Evolutionary conservation across 2,113 vertebrate genomes (phyloP), one percentile per base, ranked within the genome.

Genomic region (Callochromis pleurospilus): DNA sequence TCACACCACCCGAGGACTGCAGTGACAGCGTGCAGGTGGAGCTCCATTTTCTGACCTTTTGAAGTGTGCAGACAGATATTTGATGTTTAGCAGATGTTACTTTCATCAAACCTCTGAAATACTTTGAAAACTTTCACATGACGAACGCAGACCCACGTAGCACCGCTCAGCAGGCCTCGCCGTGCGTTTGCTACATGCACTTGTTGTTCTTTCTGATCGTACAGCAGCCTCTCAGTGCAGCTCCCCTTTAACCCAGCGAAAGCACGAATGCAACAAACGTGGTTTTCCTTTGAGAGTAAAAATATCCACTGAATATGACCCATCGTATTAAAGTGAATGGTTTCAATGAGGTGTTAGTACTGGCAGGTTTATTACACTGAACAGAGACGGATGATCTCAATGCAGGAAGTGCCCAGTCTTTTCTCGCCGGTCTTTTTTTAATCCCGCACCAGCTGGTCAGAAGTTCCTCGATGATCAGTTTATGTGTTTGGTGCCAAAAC

Each of bases 291-390:
- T 81, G 33, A 83, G 40, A 89, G 80, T 65, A 86, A 89, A 91
- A 92, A 80, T 85, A 87, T 87, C 83, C 47, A 82, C 36, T 90
- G 84, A 92, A 87, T 40, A 26, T 89, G 86, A 93, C 86, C 86
- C 87, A 93, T 79, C n/a, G n/a, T 85, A 89, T 92, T 79, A 87
- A 88, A 89, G 38, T 89, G 82, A 93, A 91, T 82, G 7, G 79
- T 90, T 90, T 83, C 42, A 87, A 84, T 29, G 4, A 80, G 19
- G 54, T 88, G 90, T 94, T 94, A 88, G 91, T 92, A 93, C 79
- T 82, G 91, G 75, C 86, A 86, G 58, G 86, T 49, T 89, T 38
- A 79, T 82, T 79, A 92, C 85, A 89, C 88, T 86, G 80, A 91
- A 89, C 85, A 70, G 65, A 79, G 56, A 58, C 12, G 21, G 47